These are phyloP conservation scores for Nothoprocta pentlandii DNA, from an alignment of 2,113 vertebrate genomes.

Conservation along the genomic window DNA sequence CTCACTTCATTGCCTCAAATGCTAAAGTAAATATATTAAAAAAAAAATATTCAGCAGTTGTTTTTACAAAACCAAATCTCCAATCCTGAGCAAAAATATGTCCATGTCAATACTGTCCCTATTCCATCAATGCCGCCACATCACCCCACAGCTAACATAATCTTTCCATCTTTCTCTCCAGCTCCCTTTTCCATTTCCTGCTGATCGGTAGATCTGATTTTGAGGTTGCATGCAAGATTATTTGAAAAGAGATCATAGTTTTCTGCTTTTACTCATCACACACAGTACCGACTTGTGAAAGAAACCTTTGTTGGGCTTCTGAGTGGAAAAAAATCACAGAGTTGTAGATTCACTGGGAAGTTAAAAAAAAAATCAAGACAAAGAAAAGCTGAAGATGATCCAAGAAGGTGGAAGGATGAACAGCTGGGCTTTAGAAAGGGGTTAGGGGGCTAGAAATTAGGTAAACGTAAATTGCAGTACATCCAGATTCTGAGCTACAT, in stretches of 20 bases:
- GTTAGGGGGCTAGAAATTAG: not conserved
- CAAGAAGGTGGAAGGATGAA: not conserved
- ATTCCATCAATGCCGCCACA: not conserved
- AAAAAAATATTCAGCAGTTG: not conserved
- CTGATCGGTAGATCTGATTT: not conserved
- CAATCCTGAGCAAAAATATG: not conserved
- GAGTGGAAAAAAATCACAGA: not conserved
- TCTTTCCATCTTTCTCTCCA: not conserved
- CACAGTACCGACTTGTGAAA: not conserved
- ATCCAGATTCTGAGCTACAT: not conserved
- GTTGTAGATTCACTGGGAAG: not conserved
- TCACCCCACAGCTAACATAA: not conserved
- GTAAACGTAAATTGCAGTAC: not conserved
- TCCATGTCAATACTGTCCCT: not conserved
- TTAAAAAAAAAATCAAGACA: not conserved
- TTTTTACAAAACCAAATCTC: not conserved
- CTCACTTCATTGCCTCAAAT: not conserved
- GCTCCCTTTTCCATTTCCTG: not conserved
- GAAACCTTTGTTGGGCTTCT: not conserved
- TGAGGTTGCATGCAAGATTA: not conserved
- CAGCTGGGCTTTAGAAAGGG: not conserved
- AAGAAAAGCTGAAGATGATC: not conserved
- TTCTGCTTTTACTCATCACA: not conserved
- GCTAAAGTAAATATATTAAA: not conserved
- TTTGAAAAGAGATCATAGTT: not conserved